phyloP scores from a whole-genome alignment of 1,140 invertebrate genomes.

The Subanguina moxae region DNA sequence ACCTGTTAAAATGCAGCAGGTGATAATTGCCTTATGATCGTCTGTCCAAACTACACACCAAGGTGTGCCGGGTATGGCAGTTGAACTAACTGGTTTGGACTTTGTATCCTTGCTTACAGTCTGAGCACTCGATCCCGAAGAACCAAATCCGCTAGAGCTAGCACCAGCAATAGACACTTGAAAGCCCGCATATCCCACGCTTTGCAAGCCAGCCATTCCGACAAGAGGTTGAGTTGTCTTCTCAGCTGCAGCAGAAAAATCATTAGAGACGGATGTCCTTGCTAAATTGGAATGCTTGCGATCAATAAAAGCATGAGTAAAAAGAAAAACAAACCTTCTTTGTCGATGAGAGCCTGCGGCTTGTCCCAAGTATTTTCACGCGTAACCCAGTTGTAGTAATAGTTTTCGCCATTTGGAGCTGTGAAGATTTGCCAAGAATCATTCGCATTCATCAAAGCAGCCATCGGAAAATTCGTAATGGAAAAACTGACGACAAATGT shows the following conservation, averaged over 20 bases:
- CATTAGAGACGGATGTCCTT: no score
- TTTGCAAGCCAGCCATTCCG: conserved; percentile 53
- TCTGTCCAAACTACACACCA: conserved; percentile 68
- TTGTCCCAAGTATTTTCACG: conserved; percentile 95
- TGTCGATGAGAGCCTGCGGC: conserved; percentile 80
- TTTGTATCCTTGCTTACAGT: conserved; percentile 60
- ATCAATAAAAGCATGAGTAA: no score
- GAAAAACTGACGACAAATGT: no score
- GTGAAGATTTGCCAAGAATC: conserved; percentile 54
- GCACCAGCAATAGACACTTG: conserved; percentile 51
- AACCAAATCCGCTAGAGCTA: conserved; percentile 60
- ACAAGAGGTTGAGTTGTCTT: conserved; percentile 1
- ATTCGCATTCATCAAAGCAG: conserved; percentile 27
- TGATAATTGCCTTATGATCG: conserved; percentile 23
- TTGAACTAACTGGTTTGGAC: conserved; percentile 81
- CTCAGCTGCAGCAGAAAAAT: conserved; percentile 3
- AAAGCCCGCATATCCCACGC: conserved; percentile 60
- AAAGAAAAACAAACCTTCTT: conserved; percentile 70
- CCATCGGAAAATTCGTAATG: conserved; percentile 24
- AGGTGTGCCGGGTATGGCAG: conserved; percentile 88
- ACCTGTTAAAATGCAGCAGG: no score
- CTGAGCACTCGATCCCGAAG: conserved; percentile 54
- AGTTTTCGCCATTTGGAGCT: conserved; percentile 53
- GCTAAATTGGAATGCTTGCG: not conserved
- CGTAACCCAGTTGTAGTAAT: conserved; percentile 80